phyloP scores from a whole-genome alignment of 64 coral and sea anemone genomes.

The Exaiptasia diaphana region DNA sequence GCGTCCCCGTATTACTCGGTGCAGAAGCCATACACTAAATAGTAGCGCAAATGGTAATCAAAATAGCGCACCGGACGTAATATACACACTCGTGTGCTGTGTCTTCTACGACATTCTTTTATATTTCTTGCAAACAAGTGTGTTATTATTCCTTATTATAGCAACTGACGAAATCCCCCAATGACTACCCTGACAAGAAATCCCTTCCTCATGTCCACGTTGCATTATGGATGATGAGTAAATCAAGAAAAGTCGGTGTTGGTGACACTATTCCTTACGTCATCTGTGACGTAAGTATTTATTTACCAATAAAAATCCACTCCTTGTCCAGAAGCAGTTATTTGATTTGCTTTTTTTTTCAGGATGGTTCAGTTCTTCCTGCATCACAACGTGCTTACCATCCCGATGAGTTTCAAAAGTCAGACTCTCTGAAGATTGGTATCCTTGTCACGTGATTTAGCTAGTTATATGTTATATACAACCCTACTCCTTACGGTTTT shows the following conservation, averaged over 20 bases:
- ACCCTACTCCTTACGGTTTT: too few species aligned
- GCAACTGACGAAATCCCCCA: constrained; percentile 97
- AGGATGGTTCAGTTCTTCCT: constrained; percentile 84
- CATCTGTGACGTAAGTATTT: constrained; percentile 93
- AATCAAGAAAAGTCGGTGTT: constrained; percentile 84
- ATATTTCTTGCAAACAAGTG: too few species aligned
- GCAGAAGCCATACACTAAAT: too few species aligned
- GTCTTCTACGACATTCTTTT: too few species aligned
- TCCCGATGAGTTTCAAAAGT: constrained; percentile 91
- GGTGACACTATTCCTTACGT: constrained; percentile 96
- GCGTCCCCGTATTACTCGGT: too few species aligned
- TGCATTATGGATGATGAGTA: constrained; percentile 90
- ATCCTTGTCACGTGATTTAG: constrained; percentile 61
- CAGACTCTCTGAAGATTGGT: constrained; percentile 93
- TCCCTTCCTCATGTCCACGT: constrained; percentile 95
- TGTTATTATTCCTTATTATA: too few species aligned
- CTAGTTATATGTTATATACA: background rate
- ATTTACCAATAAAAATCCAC: background rate
- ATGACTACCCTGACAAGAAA: constrained; percentile 99
- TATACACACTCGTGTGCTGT: too few species aligned
- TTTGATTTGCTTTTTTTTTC: constrained; percentile 1
- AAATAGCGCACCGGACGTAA: too few species aligned
- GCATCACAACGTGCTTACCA: constrained; percentile 92
- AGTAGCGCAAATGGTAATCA: too few species aligned
- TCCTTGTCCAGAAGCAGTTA: too few species aligned